phyloP scores from a whole-genome alignment of 2,113 vertebrate species.

The Pachycephala philippinensis region DNA sequence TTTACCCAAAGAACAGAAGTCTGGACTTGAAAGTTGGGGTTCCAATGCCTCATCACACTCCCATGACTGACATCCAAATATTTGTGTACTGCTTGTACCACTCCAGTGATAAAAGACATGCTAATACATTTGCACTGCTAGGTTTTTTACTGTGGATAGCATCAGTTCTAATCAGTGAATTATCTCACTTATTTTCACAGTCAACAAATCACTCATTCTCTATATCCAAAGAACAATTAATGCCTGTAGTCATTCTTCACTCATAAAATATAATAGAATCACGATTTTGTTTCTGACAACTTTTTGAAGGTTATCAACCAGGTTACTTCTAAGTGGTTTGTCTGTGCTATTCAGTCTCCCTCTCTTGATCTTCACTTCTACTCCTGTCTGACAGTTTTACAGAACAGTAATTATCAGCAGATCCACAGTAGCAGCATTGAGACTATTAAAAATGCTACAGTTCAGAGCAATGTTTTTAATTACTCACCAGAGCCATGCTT shows the following conservation, averaged over 20 bases:
- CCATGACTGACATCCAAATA: background rate
- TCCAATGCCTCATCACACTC: background rate
- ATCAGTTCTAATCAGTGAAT: background rate
- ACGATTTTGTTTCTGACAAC: background rate
- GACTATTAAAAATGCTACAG: background rate
- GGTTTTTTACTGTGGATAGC: background rate
- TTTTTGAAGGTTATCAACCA: constrained; percentile 14
- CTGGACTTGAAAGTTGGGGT: background rate
- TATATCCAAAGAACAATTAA: background rate
- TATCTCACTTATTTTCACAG: background rate
- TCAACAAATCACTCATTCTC: background rate
- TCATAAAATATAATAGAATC: background rate
- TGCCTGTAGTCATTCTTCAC: background rate
- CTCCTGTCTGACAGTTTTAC: background rate
- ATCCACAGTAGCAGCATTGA: background rate
- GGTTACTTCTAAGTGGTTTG: background rate
- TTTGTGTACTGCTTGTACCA: background rate
- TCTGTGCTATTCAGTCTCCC: background rate
- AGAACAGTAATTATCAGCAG: constrained; percentile 17
- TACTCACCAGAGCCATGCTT: background rate
- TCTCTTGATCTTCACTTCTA: background rate
- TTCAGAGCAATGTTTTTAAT: background rate
- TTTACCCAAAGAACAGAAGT: background rate
- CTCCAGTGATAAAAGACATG: background rate
- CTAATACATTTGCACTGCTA: background rate